Base-by-base conservation (phyloP, 2,888 invertebrate genomes). In the Cyaniris semiargus region DNA sequence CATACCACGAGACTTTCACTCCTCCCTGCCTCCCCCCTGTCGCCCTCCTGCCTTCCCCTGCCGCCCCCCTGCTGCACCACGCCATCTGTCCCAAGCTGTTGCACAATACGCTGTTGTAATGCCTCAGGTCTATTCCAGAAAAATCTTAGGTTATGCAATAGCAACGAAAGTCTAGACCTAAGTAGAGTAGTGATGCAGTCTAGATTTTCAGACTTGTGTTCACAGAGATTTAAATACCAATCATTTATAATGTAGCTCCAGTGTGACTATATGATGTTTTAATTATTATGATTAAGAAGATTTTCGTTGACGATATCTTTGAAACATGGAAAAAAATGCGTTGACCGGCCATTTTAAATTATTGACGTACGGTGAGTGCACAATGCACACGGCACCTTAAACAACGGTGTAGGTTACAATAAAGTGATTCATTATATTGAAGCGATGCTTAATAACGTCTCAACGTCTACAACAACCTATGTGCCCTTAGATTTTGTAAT, bases 141-240 rank as follows among this genome's bases (percentile, higher is more conserved):
- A 27, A 58, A 56, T 70, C 70, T 72, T 53, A 21, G 77, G 76
- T 79, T 80, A 80, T 78, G 78, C 80, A 80, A 81, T 83, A 83
- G 53, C 53, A 53, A 18, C 5, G 53, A 53, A 53, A 18, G 53
- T 18, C 82, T 82, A 81, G 81, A 84, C 82, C 83, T 84, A 84
- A 85, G 84, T 83, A 83, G 81, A 81, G 79, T 7, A n/a, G n/a
- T 15, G 6, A 21, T 21, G 21, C 8, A 58, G 58, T 58, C 44
- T 44, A 44, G 13, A 2, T 44, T 44, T 44, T 44, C 13, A 44
- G 44, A 44, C 10, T 44, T 3, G 44, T 44, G 44, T 44, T 3
- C 44, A 44, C 10, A 3, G 44, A 10, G 44, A 44, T 44, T 10
- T n/a, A n/a, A n/a, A 44, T 10, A 44, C 10, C 44, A 44, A 44